phyloP scores from a whole-genome alignment of 2,888 invertebrate species.

The Drosophila maculinotata region DNA sequence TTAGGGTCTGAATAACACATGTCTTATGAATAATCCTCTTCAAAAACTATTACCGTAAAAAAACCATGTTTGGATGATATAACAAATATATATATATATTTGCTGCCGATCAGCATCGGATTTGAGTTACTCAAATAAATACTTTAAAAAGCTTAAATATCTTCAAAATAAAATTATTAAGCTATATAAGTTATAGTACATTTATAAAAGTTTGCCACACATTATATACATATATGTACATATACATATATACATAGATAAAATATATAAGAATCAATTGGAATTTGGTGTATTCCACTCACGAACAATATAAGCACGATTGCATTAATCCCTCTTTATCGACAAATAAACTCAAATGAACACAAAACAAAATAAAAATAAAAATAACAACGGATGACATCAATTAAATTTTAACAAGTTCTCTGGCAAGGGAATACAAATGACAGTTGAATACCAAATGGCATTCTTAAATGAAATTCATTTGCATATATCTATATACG shows the following conservation, averaged over 20 bases:
- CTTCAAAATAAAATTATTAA: too few relatives aligned
- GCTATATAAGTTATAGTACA: too few relatives aligned
- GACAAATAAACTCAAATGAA: conserved; percentile 13
- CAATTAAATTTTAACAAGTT: conserved; percentile 22
- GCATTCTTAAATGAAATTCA: conserved; percentile 2
- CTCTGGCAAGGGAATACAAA: conserved; percentile 13
- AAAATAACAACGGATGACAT: conserved; percentile 4
- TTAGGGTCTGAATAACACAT: too few relatives aligned
- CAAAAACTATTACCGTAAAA: too few relatives aligned
- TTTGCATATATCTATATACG: background rate
- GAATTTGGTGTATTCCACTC: conserved; percentile 12
- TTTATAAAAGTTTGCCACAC: too few relatives aligned
- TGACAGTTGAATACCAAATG: conserved; percentile 23
- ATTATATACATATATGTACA: too few relatives aligned
- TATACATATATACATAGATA: background rate
- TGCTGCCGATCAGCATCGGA: too few relatives aligned
- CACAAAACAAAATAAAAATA: conserved; percentile 4
- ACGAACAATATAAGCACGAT: conserved; percentile 21
- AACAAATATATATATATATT: too few relatives aligned
- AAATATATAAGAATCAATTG: background rate
- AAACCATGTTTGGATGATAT: too few relatives aligned
- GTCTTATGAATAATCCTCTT: too few relatives aligned
- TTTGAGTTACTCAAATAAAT: too few relatives aligned
- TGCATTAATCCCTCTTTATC: conserved; percentile 1
- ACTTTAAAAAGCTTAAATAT: too few relatives aligned